phyloP scores from a whole-genome alignment of 1,140 invertebrate species.

The Trachelipus rathkii region DNA sequence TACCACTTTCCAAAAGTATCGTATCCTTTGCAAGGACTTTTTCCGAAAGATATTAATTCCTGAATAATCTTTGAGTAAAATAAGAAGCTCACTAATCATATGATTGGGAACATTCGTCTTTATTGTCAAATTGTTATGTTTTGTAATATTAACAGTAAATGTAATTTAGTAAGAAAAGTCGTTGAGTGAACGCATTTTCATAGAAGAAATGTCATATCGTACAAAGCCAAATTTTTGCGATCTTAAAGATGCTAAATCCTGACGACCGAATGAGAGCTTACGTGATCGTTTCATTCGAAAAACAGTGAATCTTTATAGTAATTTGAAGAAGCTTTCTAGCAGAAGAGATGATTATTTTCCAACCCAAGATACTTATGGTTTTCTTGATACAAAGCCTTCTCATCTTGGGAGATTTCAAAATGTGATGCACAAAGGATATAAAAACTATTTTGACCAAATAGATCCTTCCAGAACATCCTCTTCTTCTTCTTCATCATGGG shows the following conservation, averaged over 20 bases:
- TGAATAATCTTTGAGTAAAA: too few relatives aligned
- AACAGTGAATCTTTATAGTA: background rate
- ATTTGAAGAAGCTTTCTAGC: background rate
- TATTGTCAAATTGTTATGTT: too few relatives aligned
- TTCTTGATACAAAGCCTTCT: background rate
- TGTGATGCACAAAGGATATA: background rate
- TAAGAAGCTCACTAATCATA: too few relatives aligned
- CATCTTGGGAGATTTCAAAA: background rate
- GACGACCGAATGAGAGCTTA: background rate
- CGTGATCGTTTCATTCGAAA: background rate
- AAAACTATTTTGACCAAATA: background rate
- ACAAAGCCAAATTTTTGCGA: background rate
- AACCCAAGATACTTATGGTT: background rate
- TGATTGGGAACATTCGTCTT: too few relatives aligned
- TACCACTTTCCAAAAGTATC: too few relatives aligned
- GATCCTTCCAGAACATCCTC: background rate
- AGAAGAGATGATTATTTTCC: background rate
- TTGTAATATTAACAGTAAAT: too few relatives aligned
- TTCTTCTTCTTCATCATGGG: slow-evolving; percentile 7
- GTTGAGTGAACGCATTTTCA: too few relatives aligned
- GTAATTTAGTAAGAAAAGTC: too few relatives aligned
- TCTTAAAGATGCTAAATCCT: background rate
- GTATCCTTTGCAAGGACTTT: too few relatives aligned
- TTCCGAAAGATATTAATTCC: too few relatives aligned
- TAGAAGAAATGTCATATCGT: background rate